These are phyloP conservation scores for Urophycis tenuis DNA, from an alignment of 2,797 vertebrate species.

Conservation along the genomic window DNA sequence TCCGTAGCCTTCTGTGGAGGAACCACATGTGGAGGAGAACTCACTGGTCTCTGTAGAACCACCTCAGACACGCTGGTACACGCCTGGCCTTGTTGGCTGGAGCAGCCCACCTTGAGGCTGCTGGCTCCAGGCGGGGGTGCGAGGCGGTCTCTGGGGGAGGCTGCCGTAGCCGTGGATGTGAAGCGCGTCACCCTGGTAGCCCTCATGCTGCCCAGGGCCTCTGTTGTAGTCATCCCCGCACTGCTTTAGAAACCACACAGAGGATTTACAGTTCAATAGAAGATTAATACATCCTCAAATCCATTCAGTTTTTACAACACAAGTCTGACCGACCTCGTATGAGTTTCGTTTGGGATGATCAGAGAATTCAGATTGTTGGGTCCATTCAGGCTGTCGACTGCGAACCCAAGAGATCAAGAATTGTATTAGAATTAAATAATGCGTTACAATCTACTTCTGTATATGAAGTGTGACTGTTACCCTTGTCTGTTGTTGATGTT, in stretches of 20 bases:
- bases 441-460: background rate
- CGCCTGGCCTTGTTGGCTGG: conserved; percentile 50
- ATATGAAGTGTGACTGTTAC: conserved; percentile 20
- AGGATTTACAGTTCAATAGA: background rate
- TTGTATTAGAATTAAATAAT: background rate
- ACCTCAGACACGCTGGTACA: conserved; percentile 55
- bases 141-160: conserved; percentile 53
- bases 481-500: conserved; percentile 69
- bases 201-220: conserved; percentile 53
- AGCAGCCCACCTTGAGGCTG: conserved; percentile 59
- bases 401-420: conserved; percentile 13
- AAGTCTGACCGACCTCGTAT: conserved; percentile 66
- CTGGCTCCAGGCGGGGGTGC: conserved; percentile 67
- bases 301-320: background rate
- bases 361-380: conserved; percentile 67
- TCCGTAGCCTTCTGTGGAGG: conserved; percentile 65
- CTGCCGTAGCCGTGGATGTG: conserved; percentile 52
- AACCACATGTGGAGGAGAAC: conserved; percentile 54
- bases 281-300: background rate
- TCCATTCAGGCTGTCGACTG: conserved; percentile 67
- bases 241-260: conserved; percentile 41
- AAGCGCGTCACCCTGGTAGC: conserved; percentile 46
- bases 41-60: conserved; percentile 58
- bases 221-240: conserved; percentile 57
- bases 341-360: conserved; percentile 60